A percentile compares a stretch with the other conserved stretches of the same genome.
These are phyloP conservation scores for Aurelia aurita complex sp. Pacific DNA, from an alignment of 30 jellyfish, hydroid and myxozoan species.

Conservation along the genomic window DNA sequence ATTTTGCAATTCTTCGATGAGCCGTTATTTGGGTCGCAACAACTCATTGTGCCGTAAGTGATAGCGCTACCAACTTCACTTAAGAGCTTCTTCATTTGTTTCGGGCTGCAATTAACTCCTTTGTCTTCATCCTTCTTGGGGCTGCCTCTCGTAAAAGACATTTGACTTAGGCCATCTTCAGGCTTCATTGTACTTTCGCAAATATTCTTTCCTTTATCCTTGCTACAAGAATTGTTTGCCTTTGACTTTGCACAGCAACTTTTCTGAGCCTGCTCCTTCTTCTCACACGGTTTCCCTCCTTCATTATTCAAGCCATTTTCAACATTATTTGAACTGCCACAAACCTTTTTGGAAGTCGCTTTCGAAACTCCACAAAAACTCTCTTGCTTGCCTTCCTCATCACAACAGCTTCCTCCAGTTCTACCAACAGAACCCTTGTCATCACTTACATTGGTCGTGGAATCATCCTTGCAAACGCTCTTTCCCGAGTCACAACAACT, in stretches of 20 bases:
- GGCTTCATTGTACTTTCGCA: neutral
- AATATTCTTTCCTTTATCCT: neutral
- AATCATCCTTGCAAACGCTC: too few relatives aligned
- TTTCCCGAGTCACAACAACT: too few relatives aligned
- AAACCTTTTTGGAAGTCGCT: too few relatives aligned
- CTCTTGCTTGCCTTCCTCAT: too few relatives aligned
- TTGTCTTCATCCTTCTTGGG: neutral
- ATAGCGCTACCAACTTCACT: neutral
- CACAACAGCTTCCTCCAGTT: too few relatives aligned
- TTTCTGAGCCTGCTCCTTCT: neutral
- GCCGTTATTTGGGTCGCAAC: neutral
- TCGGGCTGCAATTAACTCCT: neutral
- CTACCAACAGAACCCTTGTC: too few relatives aligned
- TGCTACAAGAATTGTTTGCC: neutral
- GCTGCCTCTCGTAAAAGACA: neutral
- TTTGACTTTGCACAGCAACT: neutral
- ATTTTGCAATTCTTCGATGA: neutral
- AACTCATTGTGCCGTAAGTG: neutral
- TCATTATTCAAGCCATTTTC: too few relatives aligned
- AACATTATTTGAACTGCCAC: too few relatives aligned
- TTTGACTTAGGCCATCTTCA: too few relatives aligned
- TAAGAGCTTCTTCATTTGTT: neutral
- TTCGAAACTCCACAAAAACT: too few relatives aligned
- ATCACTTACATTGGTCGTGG: too few relatives aligned
- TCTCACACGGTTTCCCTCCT: neutral